Base-by-base conservation (phyloP, 2,888 invertebrate species). In the Andrena hattorfiana region DNA sequence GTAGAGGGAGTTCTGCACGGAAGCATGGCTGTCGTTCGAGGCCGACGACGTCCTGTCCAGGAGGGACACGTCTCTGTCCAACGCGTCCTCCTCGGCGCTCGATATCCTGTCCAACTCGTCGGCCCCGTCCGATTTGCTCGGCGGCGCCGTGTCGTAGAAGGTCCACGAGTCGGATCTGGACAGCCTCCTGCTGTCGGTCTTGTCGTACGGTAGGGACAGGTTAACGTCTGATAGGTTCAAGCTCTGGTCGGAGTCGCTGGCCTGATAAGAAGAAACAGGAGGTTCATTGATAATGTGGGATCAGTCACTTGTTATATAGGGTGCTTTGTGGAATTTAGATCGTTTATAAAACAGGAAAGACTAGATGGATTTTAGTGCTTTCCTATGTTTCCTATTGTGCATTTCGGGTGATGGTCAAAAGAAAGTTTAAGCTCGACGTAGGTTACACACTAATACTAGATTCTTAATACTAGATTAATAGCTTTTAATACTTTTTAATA, bases 161-260 rank as follows among this genome's bases (percentile, higher is more conserved):
- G 94, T 94, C 95, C 95, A 95, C 0, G 95, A 95, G 72, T 94
- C 94, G 5, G 95, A 95, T 67, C 95, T 91, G 16, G 94, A 93
- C 10, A 95, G 81, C 80, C 92, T 90, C 26, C 92, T 93, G 23
- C 87, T 87, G 26, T 92, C 93, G 48, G 87, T 78, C 54, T 87
- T 91, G 77, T 90, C 90, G 26, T 87, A 87, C 5, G 86, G 87
- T 59, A 85, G 82, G 70, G 86, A 93, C 89, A 85, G 91, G 91
- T 88, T 93, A 83, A 84, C 90, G 84, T 89, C 90, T 35, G 89
- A 91, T 5, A 89, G 79, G 49, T 89, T 90, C 5, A 90, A 67
- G 30, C 87, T 90, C 64, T 88, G 84, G 6, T 90, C 90, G 20
- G 90, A 87, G 51, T 89, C 90, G 64, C 84, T 90, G 30, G 74